Conservation (phyloP, 2,797 vertebrate genomes). For the Anas flavirostris region DNA sequence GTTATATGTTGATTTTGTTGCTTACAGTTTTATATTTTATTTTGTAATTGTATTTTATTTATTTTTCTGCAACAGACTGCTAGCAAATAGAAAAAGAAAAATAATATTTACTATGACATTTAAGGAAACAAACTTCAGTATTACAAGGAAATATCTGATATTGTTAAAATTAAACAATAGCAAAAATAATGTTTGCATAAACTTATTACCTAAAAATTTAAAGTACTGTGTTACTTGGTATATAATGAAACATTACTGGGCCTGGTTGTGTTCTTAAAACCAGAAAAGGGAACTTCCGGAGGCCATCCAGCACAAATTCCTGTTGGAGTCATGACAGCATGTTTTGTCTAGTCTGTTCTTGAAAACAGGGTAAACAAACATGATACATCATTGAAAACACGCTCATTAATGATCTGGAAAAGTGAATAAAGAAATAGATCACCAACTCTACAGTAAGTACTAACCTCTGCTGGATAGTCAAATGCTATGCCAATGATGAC, state of each 20-base stretch:
- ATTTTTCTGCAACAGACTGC: not conserved
- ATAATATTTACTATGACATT: not conserved
- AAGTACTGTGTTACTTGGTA: not conserved
- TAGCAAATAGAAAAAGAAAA: not conserved
- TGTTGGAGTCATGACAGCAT: not conserved
- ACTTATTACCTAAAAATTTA: not conserved
- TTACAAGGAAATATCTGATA: not conserved
- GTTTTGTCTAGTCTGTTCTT: not conserved
- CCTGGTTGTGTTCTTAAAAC: not conserved
- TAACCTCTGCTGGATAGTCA: not conserved
- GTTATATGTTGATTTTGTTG: not conserved
- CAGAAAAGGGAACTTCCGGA: not conserved
- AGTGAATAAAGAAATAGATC: not conserved
- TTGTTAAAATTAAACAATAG: not conserved
- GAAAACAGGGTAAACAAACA: not conserved
- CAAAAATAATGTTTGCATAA: not conserved
- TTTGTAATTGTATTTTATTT: too few relatives aligned
- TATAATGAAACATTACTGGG: not conserved
- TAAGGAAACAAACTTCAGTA: not conserved
- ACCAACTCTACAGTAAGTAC: not conserved
- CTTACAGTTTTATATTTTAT: too few relatives aligned
- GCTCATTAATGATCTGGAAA: not conserved
- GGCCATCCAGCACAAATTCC: not conserved
- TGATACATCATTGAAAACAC: not conserved
- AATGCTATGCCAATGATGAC: not conserved